A percentile compares a stretch with the other conserved stretches of the same genome.
phyloP scores from a whole-genome alignment of 1,140 invertebrate genomes.

The Drosophila murphyi region DNA sequence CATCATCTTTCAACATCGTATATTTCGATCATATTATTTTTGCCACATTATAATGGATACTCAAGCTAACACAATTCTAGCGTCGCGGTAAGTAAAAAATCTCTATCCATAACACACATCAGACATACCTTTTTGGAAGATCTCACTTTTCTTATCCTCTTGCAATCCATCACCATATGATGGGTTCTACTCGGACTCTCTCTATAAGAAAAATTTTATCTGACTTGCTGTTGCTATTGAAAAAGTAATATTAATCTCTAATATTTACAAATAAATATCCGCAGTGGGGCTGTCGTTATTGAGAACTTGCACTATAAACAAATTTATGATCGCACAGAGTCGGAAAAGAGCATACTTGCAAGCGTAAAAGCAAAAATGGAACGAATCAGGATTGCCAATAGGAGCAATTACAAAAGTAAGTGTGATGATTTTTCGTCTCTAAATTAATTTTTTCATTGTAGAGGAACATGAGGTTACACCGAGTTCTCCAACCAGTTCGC shows the following conservation, averaged over 20 bases:
- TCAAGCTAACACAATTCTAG: constrained; percentile 95
- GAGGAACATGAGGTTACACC: not conserved
- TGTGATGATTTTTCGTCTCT: not conserved
- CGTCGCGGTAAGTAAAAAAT: constrained; percentile 88
- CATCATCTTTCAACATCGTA: constrained; percentile 93
- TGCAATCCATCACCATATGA: too few relatives aligned
- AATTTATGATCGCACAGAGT: constrained; percentile 93
- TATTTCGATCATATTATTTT: constrained; percentile 98
- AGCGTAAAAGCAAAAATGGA: constrained; percentile 99
- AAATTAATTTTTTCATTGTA: not conserved
- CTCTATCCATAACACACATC: not conserved
- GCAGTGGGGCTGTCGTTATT: constrained; percentile 96
- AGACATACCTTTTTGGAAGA: too few relatives aligned
- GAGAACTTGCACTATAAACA: constrained; percentile 95
- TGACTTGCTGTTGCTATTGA: not conserved
- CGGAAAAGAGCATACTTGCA: constrained; percentile 93
- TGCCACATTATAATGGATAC: constrained; percentile 97
- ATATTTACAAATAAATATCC: constrained; percentile 41
- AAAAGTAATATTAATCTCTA: not conserved
- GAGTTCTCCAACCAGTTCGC: not conserved
- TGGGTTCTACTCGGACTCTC: too few relatives aligned
- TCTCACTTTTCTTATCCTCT: too few relatives aligned
- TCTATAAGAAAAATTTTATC: not conserved
- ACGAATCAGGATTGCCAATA: constrained; percentile 91
- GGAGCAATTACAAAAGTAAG: constrained; percentile 47